Evolutionary conservation across 2,113 vertebrate species (phyloP), one percentile per base, ranked within the genome.

Genomic region (Oryzias javanicus): DNA sequence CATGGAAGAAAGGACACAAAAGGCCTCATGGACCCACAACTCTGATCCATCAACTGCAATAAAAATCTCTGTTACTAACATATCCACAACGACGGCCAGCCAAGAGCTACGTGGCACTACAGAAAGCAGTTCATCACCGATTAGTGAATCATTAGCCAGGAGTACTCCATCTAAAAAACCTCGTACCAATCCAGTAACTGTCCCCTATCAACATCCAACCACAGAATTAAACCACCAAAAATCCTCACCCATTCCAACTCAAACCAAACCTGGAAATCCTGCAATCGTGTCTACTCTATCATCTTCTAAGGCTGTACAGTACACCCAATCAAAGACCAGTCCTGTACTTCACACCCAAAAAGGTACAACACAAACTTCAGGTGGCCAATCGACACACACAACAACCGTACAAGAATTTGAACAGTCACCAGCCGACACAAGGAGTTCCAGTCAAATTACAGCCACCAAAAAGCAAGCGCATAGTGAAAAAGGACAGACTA

Each of bases 11-110:
- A 77, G 48, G 35, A 67, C 62, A 10, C 6, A 14, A 3, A 50
- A 67, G 0, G 16, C 44, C 19, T 70, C 60, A n/a, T 19, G 55
- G 76, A 77, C 29, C 15, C 49, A 51, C 50, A 70, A 5, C 68
- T 42, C 56, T 40, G 50, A 77, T 49, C 52, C 56, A 42, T 57
- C 49, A 20, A 40, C 75, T 57, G 8, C 58, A 71, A 54, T 18
- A 35, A 48, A 27, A 27, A 27, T 27, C 5, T 27, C 25, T 27
- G 1, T 17, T 22, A 54, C 14, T 20, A 20, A 57, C 14, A 25
- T n/a, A 52, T 7, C 41, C 47, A 46, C 35, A 47, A 8, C 3
- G 0, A 12, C 8, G 47, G 16, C 55, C 8, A 49, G 20, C 17
- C 52, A 60, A 60, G 51, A 54, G 19, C 35, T 10, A 16, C 18